Evolutionary conservation across 1,140 invertebrate genomes (phyloP), one percentile per base, ranked within the genome.

Genomic region (Papilio glaucus): DNA sequence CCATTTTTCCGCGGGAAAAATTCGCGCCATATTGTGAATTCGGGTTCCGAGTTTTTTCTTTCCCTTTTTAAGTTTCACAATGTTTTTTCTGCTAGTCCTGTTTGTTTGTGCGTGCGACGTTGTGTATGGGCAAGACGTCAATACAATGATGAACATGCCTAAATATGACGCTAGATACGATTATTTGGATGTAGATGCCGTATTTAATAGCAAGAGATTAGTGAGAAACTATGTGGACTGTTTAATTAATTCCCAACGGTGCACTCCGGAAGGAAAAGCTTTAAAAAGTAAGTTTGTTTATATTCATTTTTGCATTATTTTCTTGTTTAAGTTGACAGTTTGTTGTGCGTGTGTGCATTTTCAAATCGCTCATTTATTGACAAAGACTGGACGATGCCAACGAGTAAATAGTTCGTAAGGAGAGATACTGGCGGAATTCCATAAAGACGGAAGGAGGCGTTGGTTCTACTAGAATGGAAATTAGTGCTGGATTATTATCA

Each of bases 141-240:
- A 87, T 39, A 73, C 83, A 7, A 88, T 92, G 85, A 75, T 76
- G 18, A 81, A 82, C 67, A 83, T 93, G 87, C 91, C 91, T 8
- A 93, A 92, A 85, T 94, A 94, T 65, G 92, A 93, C 71, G 75
- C 84, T 10, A 85, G 94, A 72, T 95, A 94, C 78, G 94, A 95
- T 78, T 94, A 94, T 82, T 85, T 95, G 74, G 94, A 95, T 80
- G 85, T 95, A 12, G 93, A 95, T 62, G 90, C 91, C 37, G 87
- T 95, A 61, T 90, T 95, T 77, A 89, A 89, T 38, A 94, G 90
- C 81, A 94, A 94, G 78, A 85, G 94, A 80, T 84, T 95, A 13
- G 90, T 95, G 49, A 93, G 89, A 38, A 93, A 94, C 81, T 95
- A 95, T 85, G 94, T 94, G 78, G 94, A 94, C 63, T 95, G 94